phyloP scores from a whole-genome alignment of 2,888 invertebrate species.

The Diaperis boleti region DNA sequence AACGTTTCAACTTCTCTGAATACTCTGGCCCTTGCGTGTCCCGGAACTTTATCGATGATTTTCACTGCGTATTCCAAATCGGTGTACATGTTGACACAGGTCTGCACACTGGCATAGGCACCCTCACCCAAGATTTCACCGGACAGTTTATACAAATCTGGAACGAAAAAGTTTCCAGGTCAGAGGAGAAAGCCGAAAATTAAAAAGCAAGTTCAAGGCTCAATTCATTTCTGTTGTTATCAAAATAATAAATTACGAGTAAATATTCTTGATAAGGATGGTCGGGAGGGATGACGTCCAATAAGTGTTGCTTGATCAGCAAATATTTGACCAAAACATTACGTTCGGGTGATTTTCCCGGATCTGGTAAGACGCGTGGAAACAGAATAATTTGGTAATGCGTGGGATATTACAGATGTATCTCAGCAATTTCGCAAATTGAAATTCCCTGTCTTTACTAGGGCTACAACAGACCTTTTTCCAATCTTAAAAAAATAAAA shows the following conservation, averaged over 20 bases:
- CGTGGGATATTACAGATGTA: too few relatives aligned
- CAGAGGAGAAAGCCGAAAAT: slow-evolving; percentile 15
- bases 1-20: slow-evolving; percentile 99
- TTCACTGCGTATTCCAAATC: slow-evolving; percentile 97
- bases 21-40: slow-evolving; percentile 93
- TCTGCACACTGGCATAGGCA: slow-evolving; percentile 95
- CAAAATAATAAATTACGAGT: slow-evolving; percentile 6
- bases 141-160: slow-evolving; percentile 95
- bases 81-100: slow-evolving; percentile 91
- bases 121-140: slow-evolving; percentile 97
- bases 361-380: background rate
- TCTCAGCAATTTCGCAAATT: too few relatives aligned
- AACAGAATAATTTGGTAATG: too few relatives aligned
- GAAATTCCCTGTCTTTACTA: too few relatives aligned
- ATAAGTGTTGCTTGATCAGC: background rate
- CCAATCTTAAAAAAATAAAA: too few relatives aligned
- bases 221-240: slow-evolving; percentile 13
- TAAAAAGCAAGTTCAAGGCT: slow-evolving; percentile 22
- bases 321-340: slow-evolving; percentile 6
- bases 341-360: background rate
- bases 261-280: slow-evolving; percentile 7
- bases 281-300: background rate
- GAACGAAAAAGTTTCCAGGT: slow-evolving; percentile 53
- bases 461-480: too few relatives aligned
- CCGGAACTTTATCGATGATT: slow-evolving; percentile 95